Base-by-base conservation (phyloP, 2,888 invertebrate species). In the Uropetala carovei region DNA sequence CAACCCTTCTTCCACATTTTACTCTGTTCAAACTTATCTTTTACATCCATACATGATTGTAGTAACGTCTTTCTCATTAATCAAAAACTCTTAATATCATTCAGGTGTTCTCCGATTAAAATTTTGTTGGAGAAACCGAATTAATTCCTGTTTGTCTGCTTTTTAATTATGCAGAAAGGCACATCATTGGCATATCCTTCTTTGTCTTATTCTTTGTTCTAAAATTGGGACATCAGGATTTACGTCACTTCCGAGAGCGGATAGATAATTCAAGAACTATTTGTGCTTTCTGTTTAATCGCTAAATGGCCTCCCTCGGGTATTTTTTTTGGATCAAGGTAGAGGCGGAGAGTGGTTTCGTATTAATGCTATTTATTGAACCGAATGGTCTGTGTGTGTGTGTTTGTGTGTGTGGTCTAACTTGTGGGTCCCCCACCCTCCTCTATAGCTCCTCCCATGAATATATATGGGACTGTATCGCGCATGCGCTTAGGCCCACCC, bases 361-460 rank as follows among this genome's bases (percentile, higher is more conserved):
- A 89, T 89, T 89, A 89, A 89, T 89, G 89, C 89, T 89, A 89
- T 89, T 89, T 89, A 89, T 89, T 64, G 89, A 89, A 89, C 89
- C 89, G 89, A 89, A 89, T 89, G 64, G 64, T n/a, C 30, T 64
- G 89, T 16, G 27, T 59, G 59, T 30, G 86, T 83, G 83, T 56
- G 83, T n/a, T 43, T 86, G 86, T 43, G 43, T 89, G 89, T 89
- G 89, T 89, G 89, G 89, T 60, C 89, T 89, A 89, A 89, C 68
- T 89, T 89, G 89, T 89, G 89, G 86, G 89, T 75, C 75, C 75
- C 75, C 75, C 86, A 27, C 60, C 86, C 86, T 60, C 86, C 22
- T 30, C 89, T 89, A 89, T 89, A 89, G 89, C 89, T 89, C 89
- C 89, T 89, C 89, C 89, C 89, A 89, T 89, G 89, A 89, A 89